Evolutionary conservation across 2,888 invertebrate genomes (phyloP), one percentile per base, ranked within the genome.

Genomic region (Noctua fimbriata): DNA sequence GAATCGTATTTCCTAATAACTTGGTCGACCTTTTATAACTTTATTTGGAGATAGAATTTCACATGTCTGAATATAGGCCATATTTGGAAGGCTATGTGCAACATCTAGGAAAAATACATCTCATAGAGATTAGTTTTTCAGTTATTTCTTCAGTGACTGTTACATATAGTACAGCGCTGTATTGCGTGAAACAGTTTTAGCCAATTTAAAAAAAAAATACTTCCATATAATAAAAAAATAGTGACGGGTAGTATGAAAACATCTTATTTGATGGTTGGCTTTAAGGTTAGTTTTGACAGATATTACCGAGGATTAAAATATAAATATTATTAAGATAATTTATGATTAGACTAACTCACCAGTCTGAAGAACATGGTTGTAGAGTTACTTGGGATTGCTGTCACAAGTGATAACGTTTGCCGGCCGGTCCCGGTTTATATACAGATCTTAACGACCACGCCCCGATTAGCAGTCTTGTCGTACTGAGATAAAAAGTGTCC

Each of bases 351-450:
- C 21, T 9, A 41, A 88, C 96, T 96, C 91, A 97, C 96, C 94
- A 96, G 90, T 94, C 91, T 95, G 94, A 93, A 95, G 95, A 96
- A 95, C 96, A 97, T 96, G 91, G 90, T 95, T 91, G 91, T 88
- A 87, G 91, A 88, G 91, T 92, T 90, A 92, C 93, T 95, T 93
- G 95, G 90, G 91, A 91, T 92, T 89, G 89, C 89, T 90, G 90
- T 92, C 91, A 92, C 96, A 95, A 96, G 95, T 97, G 96, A 96
- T 96, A 94, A 89, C 90, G 81, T 75, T 87, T 80, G 76, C 83
- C 78, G 80, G 79, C 76, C 69, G 83, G 90, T 91, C 90, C 88
- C 81, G 87, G 91, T 94, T 95, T 96, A 95, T 96, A 96, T 96
- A 96, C 91, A 88, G 85, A 88, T 80, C 84, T 70, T 83, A 78